A percentile compares a stretch with the other conserved stretches of the same genome.
phyloP scores from a whole-genome alignment of 1,140 invertebrate genomes.

The Chionoecetes opilio region DNA sequence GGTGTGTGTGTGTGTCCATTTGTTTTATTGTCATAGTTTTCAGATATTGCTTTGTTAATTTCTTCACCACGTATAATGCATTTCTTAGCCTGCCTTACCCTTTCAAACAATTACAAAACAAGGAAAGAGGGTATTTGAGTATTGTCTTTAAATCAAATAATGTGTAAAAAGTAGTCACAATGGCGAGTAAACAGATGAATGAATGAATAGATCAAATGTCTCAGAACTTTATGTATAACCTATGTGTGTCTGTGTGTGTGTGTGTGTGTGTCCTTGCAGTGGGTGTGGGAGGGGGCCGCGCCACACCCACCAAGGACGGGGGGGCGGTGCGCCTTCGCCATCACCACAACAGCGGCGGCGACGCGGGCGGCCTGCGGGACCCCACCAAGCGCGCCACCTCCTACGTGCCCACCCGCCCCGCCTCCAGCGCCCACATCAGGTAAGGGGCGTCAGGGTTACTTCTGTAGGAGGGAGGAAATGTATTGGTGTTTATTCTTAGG shows the following conservation, averaged over 20 bases:
- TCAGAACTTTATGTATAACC: neutral
- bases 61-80: no score
- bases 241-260: neutral
- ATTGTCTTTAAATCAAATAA: no score
- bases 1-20: no score
- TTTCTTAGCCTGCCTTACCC: no score
- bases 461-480: neutral
- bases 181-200: no score
- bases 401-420: neutral
- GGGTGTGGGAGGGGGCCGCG: constrained; percentile 49
- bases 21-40: no score
- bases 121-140: no score
- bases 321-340: constrained; percentile 6
- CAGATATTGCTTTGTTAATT: no score
- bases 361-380: neutral
- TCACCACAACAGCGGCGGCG: constrained; percentile 30
- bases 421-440: constrained; percentile 55
- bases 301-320: constrained; percentile 51
- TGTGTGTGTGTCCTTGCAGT: neutral
- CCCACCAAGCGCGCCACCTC: constrained; percentile 14
- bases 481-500: neutral
- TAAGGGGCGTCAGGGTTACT: neutral
- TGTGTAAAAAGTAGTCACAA: no score
- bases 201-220: neutral
- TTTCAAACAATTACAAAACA: no score